Conservation (phyloP, 2,888 invertebrate genomes). For the Acleris emargana region DNA sequence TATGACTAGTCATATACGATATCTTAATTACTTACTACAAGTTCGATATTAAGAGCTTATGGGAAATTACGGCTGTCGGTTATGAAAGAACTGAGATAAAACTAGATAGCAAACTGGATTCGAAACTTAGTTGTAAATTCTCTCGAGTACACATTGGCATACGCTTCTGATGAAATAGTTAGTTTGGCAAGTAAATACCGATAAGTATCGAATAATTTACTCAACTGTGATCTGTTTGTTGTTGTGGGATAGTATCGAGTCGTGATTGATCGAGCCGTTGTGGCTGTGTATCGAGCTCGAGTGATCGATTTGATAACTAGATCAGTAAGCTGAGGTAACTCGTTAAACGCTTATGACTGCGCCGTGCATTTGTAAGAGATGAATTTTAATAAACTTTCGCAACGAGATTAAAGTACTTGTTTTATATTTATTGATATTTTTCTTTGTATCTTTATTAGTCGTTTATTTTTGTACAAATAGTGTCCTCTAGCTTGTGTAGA, state of each 20-base stretch:
- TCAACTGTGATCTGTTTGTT: constrained; percentile 30
- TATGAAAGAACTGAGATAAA: constrained; percentile 24
- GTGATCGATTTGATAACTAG: constrained; percentile 39
- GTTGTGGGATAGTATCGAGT: constrained; percentile 21
- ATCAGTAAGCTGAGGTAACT: constrained; percentile 45
- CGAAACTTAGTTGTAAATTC: constrained; percentile 17
- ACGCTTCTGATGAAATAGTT: constrained; percentile 20
- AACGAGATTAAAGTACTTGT: constrained; percentile 30
- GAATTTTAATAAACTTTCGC: constrained; percentile 41
- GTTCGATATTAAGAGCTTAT: constrained; percentile 11
- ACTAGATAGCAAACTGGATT: constrained; percentile 18
- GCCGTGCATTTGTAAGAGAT: constrained; percentile 14
- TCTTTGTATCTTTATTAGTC: neutral
- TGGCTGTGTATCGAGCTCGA: constrained; percentile 34
- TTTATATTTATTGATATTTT: constrained; percentile 1
- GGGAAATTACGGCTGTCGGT: constrained; percentile 11
- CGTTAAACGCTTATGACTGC: constrained; percentile 47
- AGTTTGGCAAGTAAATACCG: constrained; percentile 25
- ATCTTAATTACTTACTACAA: no score
- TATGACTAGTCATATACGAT: neutral
- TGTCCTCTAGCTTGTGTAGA: neutral
- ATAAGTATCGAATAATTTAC: constrained; percentile 26
- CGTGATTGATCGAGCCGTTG: constrained; percentile 31
- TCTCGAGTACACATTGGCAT: constrained; percentile 16
- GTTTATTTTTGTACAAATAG: neutral